Evolutionary conservation across 2,113 vertebrate genomes (phyloP), one percentile per base, ranked within the genome.

Genomic region (Lampris megalopsis): DNA sequence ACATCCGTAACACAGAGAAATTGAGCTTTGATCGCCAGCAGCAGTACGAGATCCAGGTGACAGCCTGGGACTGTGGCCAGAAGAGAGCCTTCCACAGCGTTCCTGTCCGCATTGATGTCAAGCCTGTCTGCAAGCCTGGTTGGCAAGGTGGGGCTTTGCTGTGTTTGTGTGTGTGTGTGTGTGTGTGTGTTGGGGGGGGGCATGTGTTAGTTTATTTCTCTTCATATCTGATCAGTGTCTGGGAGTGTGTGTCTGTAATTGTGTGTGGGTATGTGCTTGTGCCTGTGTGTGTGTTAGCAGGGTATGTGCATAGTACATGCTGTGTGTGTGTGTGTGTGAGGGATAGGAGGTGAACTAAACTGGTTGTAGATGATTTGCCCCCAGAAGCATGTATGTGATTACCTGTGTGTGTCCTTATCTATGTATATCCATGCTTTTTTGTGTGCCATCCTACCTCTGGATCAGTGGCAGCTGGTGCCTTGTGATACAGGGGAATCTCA

Each of bases 1-100:
- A 98, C 88, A 96, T 99, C 92, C 94, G 98, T 74, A 99, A 98
- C 93, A 99, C 97, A 0, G 98, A 98, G 92, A 98, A 96, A 68
- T 92, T 99, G 83, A 97, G 83, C 91, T 98, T 95, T 54, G 98
- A 99, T 79, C 95, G 91, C 37, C 95, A 97, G 71, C 95, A 87
- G 68, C 95, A 96, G 90, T 99, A 97, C 24, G 95, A 97, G 90
- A 95, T 99, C 88, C 95, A 95, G 92, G 97, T 99, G 76, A 98
- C 97, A 0, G 96, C 97, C 41, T 97, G 95, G 41, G 98, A 99
- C 90, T 99, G 98, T 2, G 98, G 98, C n/a, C 97, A 99, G 88
- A 97, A 97, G 86, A 94, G 89, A 3, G 96, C 98, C 0, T 80
- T 90, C 4, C 94, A 96, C 83, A 95, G 95, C 54, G 95, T 96